Conservation (phyloP, 2,113 vertebrate genomes). For the Sapayoa aenigma region DNA sequence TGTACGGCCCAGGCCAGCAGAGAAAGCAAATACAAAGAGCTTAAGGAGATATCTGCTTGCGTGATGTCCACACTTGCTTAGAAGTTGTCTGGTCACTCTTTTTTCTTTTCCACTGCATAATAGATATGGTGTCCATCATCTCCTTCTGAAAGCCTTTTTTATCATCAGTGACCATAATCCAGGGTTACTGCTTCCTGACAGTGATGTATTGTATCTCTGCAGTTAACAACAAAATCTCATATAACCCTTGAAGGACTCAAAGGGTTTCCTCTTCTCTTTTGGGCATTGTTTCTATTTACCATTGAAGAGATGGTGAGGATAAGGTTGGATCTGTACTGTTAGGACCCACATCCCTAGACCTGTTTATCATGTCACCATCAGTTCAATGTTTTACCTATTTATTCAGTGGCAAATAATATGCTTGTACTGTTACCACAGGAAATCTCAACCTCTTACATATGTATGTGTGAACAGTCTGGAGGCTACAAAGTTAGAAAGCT, state of each 20-base stretch:
- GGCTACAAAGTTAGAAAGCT: slow-evolving; percentile 26
- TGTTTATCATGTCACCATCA: slow-evolving; percentile 4
- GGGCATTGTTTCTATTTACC: neutral
- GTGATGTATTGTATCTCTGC: slow-evolving; percentile 44
- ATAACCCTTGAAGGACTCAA: slow-evolving; percentile 22
- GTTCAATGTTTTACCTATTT: slow-evolving; percentile 34
- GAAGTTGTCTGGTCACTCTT: neutral
- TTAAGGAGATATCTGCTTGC: neutral
- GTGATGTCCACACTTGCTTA: neutral
- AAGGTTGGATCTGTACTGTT: neutral
- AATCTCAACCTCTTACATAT: neutral
- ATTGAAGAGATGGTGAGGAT: neutral
- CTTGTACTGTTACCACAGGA: neutral
- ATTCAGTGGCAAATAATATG: neutral
- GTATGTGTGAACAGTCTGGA: neutral
- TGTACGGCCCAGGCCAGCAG: neutral
- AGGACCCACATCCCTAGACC: neutral
- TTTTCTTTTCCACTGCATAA: neutral
- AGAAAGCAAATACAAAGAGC: slow-evolving; percentile 7
- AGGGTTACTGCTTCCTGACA: neutral
- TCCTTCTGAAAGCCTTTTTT: slow-evolving; percentile 26
- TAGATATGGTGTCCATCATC: neutral
- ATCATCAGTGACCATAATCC: slow-evolving; percentile 30
- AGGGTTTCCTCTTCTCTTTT: slow-evolving; percentile 1
- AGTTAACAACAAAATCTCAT: slow-evolving; percentile 52